Evolutionary conservation across 2,888 invertebrate genomes (phyloP).

Genomic region (Silvanus unidentatus): DNA sequence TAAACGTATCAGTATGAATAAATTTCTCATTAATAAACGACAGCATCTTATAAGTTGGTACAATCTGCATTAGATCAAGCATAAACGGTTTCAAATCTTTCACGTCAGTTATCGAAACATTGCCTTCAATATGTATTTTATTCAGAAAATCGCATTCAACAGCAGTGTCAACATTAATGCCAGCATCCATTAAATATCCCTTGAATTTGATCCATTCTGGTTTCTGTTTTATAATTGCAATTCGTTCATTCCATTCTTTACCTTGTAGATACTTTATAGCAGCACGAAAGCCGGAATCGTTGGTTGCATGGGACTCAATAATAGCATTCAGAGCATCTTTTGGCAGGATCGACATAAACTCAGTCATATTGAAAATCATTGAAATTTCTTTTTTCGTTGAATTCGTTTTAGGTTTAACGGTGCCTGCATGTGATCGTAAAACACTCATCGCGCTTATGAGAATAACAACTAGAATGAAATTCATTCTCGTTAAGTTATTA

Average conservation of each 20-base stretch:
- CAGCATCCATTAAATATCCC: slow-evolving; percentile 15
- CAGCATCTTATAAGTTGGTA: slow-evolving; percentile 13
- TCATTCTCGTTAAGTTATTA: too few relatives aligned
- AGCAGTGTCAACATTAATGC: slow-evolving; percentile 18
- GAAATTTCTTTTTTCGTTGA: too few relatives aligned
- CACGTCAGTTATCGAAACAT: background rate
- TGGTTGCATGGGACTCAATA: slow-evolving; percentile 17
- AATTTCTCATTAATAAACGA: slow-evolving; percentile 17
- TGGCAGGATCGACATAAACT: slow-evolving; percentile 2
- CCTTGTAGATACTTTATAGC: slow-evolving; percentile 25
- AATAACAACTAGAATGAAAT: too few relatives aligned
- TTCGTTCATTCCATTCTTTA: slow-evolving; percentile 22
- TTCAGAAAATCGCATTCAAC: slow-evolving; percentile 11
- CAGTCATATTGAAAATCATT: too few relatives aligned
- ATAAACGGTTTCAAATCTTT: slow-evolving; percentile 5
- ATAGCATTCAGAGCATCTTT: slow-evolving; percentile 19
- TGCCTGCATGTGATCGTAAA: too few relatives aligned
- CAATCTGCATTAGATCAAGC: slow-evolving; percentile 3
- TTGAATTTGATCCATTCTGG: slow-evolving; percentile 24
- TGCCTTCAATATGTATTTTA: background rate
- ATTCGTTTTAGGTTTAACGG: too few relatives aligned
- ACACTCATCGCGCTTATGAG: too few relatives aligned
- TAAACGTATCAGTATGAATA: slow-evolving; percentile 9
- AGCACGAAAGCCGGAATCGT: slow-evolving; percentile 24
- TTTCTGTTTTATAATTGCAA: slow-evolving; percentile 15